Base-by-base conservation (phyloP, 2,113 vertebrate species). In the Tichodroma muraria region DNA sequence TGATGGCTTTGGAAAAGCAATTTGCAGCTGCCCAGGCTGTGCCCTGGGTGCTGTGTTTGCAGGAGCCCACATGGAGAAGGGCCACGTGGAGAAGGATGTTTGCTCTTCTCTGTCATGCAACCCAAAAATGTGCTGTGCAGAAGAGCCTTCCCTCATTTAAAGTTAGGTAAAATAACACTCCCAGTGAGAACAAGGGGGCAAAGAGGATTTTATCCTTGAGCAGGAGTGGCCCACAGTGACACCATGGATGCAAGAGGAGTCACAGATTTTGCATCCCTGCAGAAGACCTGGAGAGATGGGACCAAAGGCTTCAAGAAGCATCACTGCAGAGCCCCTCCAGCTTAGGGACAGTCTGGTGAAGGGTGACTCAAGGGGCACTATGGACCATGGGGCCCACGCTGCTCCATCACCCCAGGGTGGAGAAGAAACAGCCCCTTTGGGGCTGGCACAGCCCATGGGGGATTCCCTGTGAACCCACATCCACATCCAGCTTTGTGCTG, bases 341-440 rank as follows among this genome's bases (percentile, higher is more conserved):
- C 19, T 60, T 15, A 65, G 59, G 50, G 59, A 53, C 16, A 16
- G 27, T 4, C 60, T 59, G 10, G 6, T 23, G 42, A 65, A 81
- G 61, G 56, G 42, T 69, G 44, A 75, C 42, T 27, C 0, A 0
- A 82, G 35, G 19, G 42, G 37, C 16, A 33, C 8, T 61, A 47
- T 2, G 4, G 17, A 50, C 17, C 52, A 25, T 65, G 70, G 12
- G 35, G 6, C 15, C 52, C 57, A 45, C 0, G 0, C 33, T 64
- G 23, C 57, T 30, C 14, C 6, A 5, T 15, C 59, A 83, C 40
- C 17, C 23, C 8, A 13, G 50, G 42, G 17, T 80, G 77, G 68
- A 86, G 84, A 66, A 81, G 69, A 33, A 89, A 8, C 20, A 40
- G 56, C 27, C n/a, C 50, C 4, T 1, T n/a, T 44, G 20, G 23